Base-by-base conservation (phyloP, 2,888 invertebrate genomes). In the Volucella inanis region DNA sequence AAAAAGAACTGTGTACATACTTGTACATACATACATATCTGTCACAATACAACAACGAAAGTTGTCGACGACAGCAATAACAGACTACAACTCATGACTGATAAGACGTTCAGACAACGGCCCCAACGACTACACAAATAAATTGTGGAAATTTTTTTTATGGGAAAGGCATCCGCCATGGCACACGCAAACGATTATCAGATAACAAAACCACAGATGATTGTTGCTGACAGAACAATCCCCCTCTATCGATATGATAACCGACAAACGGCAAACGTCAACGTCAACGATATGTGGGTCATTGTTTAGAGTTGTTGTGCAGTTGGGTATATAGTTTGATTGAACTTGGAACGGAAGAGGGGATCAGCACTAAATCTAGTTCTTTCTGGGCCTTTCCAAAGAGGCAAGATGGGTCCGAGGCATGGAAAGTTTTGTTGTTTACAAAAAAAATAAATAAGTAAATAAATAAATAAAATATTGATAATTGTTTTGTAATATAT, bases 131-230 rank as follows among this genome's bases (percentile, higher is more conserved):
- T 49, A 67, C 50, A 41, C 39, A 67, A 61, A 77, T n/a, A 68
- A 72, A 68, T 70, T 43, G 65, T 80, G 80, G 80, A 79, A 65
- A 70, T 70, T 70, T 70, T 50, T 79, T 70, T 84, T 72, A 68
- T 41, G 31, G 15, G 49, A 59, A 65, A 65, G 80, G 75, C 75
- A 80, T 84, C 64, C 78, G 78, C 78, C 72, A 67, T 45, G 84
- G 80, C 84, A 84, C 84, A 84, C 84, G 84, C 80, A 59, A 79
- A 22, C 47, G 80, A 80, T 79, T 71, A n/a, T 65, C 75, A 71
- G 75, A 84, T 75, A 45, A 65, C 62, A 31, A 52, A 41, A 15
- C 50, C 43, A 67, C 50, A 64, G 43, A 38, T 74, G 64, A 68
- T 68, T 77, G 76, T 45, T 62, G 14, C 76, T 39, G 76, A 52